phyloP scores from a whole-genome alignment of 2,888 invertebrate species.

The Lasioglossum leucozonium region DNA sequence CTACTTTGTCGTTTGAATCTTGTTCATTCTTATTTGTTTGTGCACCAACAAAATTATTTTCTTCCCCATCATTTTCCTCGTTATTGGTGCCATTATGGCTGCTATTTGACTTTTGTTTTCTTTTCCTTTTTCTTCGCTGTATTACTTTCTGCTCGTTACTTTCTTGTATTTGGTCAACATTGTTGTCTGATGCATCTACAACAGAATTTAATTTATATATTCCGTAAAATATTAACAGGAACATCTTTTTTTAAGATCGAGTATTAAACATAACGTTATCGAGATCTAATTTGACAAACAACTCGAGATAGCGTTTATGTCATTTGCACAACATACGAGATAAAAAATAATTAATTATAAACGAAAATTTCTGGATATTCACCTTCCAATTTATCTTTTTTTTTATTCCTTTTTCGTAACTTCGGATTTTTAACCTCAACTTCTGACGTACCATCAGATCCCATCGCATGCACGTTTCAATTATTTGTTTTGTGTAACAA shows the following conservation, averaged over 20 bases:
- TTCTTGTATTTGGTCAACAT: constrained; percentile 16
- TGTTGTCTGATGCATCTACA: constrained; percentile 10
- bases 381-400: constrained; percentile 46
- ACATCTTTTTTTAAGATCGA: neutral
- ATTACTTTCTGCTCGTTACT: neutral
- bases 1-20: constrained; percentile 14
- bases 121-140: constrained; percentile 27
- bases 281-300: neutral
- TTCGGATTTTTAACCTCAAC: constrained; percentile 56
- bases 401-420: constrained; percentile 51
- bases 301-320: neutral
- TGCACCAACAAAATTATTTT: constrained; percentile 3
- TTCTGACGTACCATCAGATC: constrained; percentile 44
- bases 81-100: constrained; percentile 9
- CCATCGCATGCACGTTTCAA: constrained; percentile 41
- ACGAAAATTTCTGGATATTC: constrained; percentile 15
- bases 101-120: constrained; percentile 33
- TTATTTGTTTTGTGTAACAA: neutral
- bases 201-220: constrained; percentile 8
- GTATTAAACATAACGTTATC: neutral
- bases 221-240: constrained; percentile 13
- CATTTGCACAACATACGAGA: neutral
- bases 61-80: constrained; percentile 4
- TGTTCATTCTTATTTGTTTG: constrained; percentile 72
- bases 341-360: neutral